phyloP scores from a whole-genome alignment of 2,797 vertebrate genomes.

The Urophycis tenuis region DNA sequence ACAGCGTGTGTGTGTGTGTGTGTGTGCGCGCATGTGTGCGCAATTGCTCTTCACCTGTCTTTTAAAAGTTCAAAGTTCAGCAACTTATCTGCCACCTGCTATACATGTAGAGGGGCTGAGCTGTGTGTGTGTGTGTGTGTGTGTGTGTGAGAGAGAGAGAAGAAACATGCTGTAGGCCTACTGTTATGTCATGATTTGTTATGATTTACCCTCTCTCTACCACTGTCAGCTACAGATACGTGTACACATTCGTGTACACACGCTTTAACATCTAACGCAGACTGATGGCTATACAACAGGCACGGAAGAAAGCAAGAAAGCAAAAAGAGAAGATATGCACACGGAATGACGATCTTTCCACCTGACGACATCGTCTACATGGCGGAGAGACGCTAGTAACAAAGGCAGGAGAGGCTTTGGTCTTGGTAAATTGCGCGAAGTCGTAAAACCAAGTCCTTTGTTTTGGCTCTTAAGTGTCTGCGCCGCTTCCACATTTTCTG shows the following conservation, averaged over 20 bases:
- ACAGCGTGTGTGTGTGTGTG: conserved; percentile 16
- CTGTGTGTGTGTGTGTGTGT: conserved; percentile 8
- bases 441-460: conserved; percentile 53
- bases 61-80: conserved; percentile 22
- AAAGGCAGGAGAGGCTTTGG: not conserved
- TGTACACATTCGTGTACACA: conserved; percentile 44
- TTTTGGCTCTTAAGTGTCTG: conserved; percentile 49
- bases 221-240: conserved; percentile 57
- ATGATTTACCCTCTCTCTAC: conserved; percentile 27
- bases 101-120: not conserved
- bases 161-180: conserved; percentile 53
- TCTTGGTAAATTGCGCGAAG: conserved; percentile 36
- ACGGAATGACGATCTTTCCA: not conserved
- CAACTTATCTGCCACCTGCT: conserved; percentile 35
- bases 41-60: conserved; percentile 16
- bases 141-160: not conserved
- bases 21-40: conserved; percentile 8
- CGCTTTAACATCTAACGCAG: conserved; percentile 26
- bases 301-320: not conserved
- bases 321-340: too few species aligned
- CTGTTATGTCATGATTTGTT: too few species aligned
- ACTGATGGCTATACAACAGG: not conserved
- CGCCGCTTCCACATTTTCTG: conserved; percentile 58
- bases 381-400: not conserved
- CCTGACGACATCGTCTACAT: not conserved